Evolutionary conservation across 2,888 invertebrate genomes (phyloP).

Genomic region (Hanleya hanleyi): DNA sequence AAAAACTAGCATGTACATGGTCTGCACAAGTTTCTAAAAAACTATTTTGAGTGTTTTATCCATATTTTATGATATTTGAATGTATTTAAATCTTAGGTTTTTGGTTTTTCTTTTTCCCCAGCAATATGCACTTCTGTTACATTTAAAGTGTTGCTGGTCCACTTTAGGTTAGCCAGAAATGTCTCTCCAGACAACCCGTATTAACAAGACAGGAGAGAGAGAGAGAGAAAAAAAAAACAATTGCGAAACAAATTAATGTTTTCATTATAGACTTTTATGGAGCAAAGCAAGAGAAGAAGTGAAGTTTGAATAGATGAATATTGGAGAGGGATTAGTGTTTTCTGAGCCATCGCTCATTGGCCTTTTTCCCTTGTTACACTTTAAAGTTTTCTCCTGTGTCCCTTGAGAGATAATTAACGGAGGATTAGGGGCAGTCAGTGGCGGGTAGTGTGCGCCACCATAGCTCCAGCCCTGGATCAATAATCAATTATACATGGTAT

Average conservation of each 20-base stretch:
- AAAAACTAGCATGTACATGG: too few relatives aligned
- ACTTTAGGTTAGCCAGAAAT: too few relatives aligned
- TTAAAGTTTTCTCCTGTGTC: constrained; percentile 8
- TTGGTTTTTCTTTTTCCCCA: too few relatives aligned
- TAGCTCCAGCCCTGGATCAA: constrained; percentile 1
- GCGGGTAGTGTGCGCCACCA: background rate
- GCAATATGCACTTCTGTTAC: too few relatives aligned
- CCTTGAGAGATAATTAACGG: constrained; percentile 7
- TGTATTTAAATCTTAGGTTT: too few relatives aligned
- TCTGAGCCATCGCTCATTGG: constrained; percentile 1
- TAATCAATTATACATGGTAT: background rate
- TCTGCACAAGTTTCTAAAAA: too few relatives aligned
- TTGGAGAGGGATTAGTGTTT: constrained; percentile 1
- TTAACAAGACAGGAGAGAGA: too few relatives aligned
- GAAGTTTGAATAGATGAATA: constrained; percentile 1
- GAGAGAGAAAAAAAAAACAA: too few relatives aligned
- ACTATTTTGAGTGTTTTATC: too few relatives aligned
- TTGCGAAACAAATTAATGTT: constrained; percentile 3
- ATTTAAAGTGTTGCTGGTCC: too few relatives aligned
- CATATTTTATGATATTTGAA: too few relatives aligned
- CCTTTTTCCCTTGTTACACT: constrained; percentile 3
- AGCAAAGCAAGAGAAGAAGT: background rate
- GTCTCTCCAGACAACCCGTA: too few relatives aligned
- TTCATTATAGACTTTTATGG: constrained; percentile 3
- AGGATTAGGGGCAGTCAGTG: constrained; percentile 9